phyloP scores from a whole-genome alignment of 92 coral and sea anemone species.

The Phenganax marumi region DNA sequence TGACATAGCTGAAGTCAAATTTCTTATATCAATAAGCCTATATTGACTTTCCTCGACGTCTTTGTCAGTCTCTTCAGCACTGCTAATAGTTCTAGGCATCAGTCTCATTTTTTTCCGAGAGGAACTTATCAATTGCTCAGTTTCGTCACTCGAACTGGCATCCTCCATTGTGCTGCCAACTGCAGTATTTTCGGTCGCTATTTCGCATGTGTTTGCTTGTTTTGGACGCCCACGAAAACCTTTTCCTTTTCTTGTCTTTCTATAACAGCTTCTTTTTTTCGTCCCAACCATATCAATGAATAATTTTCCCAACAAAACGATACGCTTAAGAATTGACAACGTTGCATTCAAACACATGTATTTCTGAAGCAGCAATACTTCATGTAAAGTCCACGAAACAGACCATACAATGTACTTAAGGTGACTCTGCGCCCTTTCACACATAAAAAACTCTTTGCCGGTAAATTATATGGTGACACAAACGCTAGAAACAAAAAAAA shows the following conservation, averaged over 20 bases:
- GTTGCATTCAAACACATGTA: too few relatives aligned
- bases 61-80: neutral
- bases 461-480: too few relatives aligned
- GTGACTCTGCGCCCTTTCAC: too few relatives aligned
- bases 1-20: too few relatives aligned
- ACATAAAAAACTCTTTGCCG: too few relatives aligned
- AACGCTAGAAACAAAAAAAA: too few relatives aligned
- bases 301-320: neutral
- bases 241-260: slow-evolving; percentile 2
- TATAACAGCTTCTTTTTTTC: slow-evolving; percentile 2
- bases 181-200: neutral
- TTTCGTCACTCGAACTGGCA: slow-evolving; percentile 6
- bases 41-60: too few relatives aligned
- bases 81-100: slow-evolving; percentile 2
- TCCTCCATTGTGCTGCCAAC: neutral
- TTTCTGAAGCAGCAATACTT: too few relatives aligned
- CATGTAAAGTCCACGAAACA: too few relatives aligned
- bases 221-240: neutral
- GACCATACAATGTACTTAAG: too few relatives aligned
- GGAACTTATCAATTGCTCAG: neutral
- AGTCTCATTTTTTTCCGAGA: neutral
- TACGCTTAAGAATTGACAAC: too few relatives aligned
- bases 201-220: neutral
- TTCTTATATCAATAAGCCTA: too few relatives aligned
- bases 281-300: neutral